Conservation (phyloP, 2,113 vertebrate genomes). For the Delphinus delphis region DNA sequence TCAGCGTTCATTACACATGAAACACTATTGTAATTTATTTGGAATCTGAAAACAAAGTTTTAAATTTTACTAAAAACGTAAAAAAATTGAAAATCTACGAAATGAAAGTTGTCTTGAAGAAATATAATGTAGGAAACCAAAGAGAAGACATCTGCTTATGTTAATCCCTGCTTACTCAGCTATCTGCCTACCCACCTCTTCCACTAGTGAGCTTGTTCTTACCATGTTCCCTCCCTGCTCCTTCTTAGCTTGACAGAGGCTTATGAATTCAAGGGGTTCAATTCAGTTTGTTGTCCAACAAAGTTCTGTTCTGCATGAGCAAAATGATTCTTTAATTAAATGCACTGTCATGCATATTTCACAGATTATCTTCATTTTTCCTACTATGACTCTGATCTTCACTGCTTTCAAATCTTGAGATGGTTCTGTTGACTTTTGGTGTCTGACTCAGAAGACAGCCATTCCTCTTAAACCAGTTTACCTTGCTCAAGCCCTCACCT, state of each 20-base stretch:
- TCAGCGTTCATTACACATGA: background rate
- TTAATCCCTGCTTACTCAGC: slow-evolving; percentile 7
- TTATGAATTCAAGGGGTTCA: background rate
- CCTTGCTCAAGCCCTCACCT: background rate
- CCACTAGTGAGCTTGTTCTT: background rate
- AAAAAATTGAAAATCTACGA: background rate
- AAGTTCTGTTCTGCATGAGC: slow-evolving; percentile 21
- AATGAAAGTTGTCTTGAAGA: slow-evolving; percentile 8
- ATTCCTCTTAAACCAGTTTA: background rate
- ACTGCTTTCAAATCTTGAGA: background rate
- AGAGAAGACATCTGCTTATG: slow-evolving; percentile 6
- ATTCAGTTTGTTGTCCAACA: background rate
- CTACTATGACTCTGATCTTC: background rate
- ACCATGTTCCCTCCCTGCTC: background rate
- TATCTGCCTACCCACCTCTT: background rate
- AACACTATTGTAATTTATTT: background rate
- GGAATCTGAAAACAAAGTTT: background rate
- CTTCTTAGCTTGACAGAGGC: background rate
- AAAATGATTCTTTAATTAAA: slow-evolving; percentile 38
- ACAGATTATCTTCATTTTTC: slow-evolving; percentile 5
- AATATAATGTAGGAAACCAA: background rate
- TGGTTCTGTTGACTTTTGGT: background rate
- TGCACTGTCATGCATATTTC: background rate
- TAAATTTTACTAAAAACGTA: background rate
- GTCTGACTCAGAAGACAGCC: background rate